Percentiles rank a stretch among this genome's conserved stretches.
Evolutionary conservation across 2,113 vertebrate species (phyloP).

Genomic region (Tautogolabrus adspersus): DNA sequence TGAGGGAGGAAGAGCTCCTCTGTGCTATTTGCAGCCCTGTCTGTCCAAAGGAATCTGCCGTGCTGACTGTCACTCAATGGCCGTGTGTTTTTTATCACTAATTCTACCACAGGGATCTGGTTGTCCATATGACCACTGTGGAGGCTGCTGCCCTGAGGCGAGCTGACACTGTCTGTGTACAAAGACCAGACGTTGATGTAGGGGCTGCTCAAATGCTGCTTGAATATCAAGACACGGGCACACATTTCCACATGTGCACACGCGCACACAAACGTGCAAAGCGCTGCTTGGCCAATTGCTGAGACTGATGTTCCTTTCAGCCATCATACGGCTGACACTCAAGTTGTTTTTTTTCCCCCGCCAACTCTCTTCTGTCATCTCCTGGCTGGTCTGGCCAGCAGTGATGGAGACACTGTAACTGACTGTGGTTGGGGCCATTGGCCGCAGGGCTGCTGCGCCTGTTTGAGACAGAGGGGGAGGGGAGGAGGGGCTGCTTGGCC

Average conservation of each 20-base stretch:
- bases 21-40: conserved; percentile 82
- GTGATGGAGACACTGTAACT: conserved; percentile 74
- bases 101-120: conserved; percentile 83
- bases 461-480: conserved; percentile 51
- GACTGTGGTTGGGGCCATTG: conserved; percentile 70
- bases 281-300: conserved; percentile 72
- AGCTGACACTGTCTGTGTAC: conserved; percentile 84
- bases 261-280: conserved; percentile 53
- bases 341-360: conserved; percentile 66
- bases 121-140: conserved; percentile 86
- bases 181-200: conserved; percentile 82
- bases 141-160: conserved; percentile 82
- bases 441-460: conserved; percentile 71
- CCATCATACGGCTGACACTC: conserved; percentile 80
- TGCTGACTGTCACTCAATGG: conserved; percentile 82
- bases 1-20: conserved; percentile 74
- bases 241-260: background rate
- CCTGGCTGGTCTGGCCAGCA: conserved; percentile 75
- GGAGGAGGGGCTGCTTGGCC: conserved; percentile 59
- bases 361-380: conserved; percentile 76
- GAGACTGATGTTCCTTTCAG: conserved; percentile 83
- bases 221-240: conserved; percentile 67
- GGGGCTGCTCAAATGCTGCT: conserved; percentile 84
- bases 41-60: conserved; percentile 84
- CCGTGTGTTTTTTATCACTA: conserved; percentile 78